A percentile compares a stretch with the other conserved stretches of the same genome.
phyloP scores from a whole-genome alignment of 2,888 invertebrate species.

The Plagodis pulveraria region DNA sequence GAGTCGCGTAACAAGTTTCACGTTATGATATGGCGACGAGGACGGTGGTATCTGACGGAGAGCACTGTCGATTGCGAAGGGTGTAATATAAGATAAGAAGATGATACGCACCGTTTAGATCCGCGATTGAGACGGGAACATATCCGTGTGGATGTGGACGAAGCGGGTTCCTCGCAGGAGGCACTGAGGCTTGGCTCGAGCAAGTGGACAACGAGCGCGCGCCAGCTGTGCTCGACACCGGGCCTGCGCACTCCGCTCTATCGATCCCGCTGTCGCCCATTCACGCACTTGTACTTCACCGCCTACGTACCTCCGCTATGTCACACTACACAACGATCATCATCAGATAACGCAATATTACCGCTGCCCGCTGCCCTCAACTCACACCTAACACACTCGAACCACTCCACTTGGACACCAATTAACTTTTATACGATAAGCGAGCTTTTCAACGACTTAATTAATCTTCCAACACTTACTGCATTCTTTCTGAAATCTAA shows the following conservation, averaged over 20 bases:
- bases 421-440: slow-evolving; percentile 54
- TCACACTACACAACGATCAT: slow-evolving; percentile 71
- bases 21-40: slow-evolving; percentile 55
- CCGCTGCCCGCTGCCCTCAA: slow-evolving; percentile 39
- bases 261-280: slow-evolving; percentile 75
- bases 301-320: slow-evolving; percentile 71
- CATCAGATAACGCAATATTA: slow-evolving; percentile 76
- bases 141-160: slow-evolving; percentile 59
- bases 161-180: slow-evolving; percentile 62
- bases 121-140: slow-evolving; percentile 64
- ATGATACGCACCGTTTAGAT: slow-evolving; percentile 72
- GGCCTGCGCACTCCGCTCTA: slow-evolving; percentile 77
- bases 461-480: slow-evolving; percentile 8
- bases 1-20: slow-evolving; percentile 71
- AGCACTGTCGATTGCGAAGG: neutral
- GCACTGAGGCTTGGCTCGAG: slow-evolving; percentile 62
- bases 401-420: slow-evolving; percentile 61
- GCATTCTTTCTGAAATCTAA: neutral
- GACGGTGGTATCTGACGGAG: neutral
- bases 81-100: neutral
- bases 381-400: slow-evolving; percentile 60
- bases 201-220: slow-evolving; percentile 57
- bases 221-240: slow-evolving; percentile 69
- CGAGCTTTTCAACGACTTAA: slow-evolving; percentile 26
- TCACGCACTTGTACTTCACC: slow-evolving; percentile 73